Evolutionary conservation across 23 tunicate species (phyloP).

Genomic region (Clavelina lepadiformis): DNA sequence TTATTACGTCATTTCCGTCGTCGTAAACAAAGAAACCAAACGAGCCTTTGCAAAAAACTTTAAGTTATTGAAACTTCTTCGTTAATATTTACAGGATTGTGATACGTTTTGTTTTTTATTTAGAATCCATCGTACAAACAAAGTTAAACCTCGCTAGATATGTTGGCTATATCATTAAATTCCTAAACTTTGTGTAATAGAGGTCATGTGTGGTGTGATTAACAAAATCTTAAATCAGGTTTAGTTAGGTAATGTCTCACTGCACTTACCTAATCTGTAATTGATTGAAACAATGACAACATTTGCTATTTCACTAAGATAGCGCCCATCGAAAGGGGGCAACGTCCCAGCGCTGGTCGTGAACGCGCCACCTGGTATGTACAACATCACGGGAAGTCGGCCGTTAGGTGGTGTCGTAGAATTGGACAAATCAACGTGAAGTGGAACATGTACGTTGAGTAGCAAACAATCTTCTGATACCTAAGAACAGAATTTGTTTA

Average conservation of each 20-base stretch:
- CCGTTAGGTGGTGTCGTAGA: conserved; percentile 42
- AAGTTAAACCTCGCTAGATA: too few relatives aligned
- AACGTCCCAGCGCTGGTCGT: conserved; percentile 43
- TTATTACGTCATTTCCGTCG: neutral
- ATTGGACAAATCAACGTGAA: conserved; percentile 34
- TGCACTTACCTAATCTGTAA: conserved; percentile 90
- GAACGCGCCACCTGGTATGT: conserved; percentile 85
- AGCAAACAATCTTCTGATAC: conserved; percentile 66
- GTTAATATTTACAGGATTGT: too few relatives aligned
- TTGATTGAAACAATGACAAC: conserved; percentile 62
- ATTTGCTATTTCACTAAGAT: conserved; percentile 40
- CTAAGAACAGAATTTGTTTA: too few relatives aligned
- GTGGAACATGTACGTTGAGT: conserved; percentile 66
- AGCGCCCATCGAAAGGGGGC: conserved; percentile 65
- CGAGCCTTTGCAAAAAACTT: conserved; percentile 4
- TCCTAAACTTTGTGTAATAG: too few relatives aligned
- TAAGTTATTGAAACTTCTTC: neutral
- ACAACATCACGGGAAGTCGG: conserved; percentile 75
- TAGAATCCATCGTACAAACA: too few relatives aligned
- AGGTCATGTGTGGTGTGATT: too few relatives aligned
- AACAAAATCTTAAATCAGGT: too few relatives aligned
- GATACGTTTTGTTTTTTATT: too few relatives aligned
- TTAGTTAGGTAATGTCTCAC: too few relatives aligned
- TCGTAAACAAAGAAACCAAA: conserved; percentile 31
- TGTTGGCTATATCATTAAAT: too few relatives aligned